These are phyloP conservation scores for Trinectes maculatus DNA, from an alignment of 2,113 vertebrate species.

Conservation along the genomic window DNA sequence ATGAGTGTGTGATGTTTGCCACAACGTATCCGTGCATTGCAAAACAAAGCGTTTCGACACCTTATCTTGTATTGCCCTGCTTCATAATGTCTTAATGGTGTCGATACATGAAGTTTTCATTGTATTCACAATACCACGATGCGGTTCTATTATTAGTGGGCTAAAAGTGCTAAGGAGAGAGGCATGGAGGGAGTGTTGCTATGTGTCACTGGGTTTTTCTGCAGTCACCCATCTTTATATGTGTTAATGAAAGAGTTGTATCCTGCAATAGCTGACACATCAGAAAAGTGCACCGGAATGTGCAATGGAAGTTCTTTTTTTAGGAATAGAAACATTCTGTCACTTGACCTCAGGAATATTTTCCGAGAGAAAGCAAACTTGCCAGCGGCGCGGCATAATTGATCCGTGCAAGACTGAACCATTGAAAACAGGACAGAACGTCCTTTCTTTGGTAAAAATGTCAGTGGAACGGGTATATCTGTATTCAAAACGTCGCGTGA, in stretches of 20 bases:
- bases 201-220: not conserved
- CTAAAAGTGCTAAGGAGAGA: not conserved
- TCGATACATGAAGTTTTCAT: not conserved
- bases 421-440: constrained; percentile 33
- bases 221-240: not conserved
- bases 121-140: not conserved
- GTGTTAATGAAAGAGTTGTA: not conserved
- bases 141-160: not conserved
- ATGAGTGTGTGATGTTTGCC: not conserved
- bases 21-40: not conserved
- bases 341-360: not conserved
- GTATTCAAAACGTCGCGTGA: constrained; percentile 58
- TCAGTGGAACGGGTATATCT: constrained; percentile 63
- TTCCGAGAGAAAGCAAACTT: constrained; percentile 8
- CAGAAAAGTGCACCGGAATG: not conserved
- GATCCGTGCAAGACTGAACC: constrained; percentile 7
- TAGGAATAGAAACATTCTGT: not conserved
- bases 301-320: not conserved
- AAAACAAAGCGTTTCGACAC: not conserved
- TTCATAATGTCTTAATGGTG: not conserved
- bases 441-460: constrained; percentile 37
- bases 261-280: not conserved
- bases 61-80: constrained; percentile 3
- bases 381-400: constrained; percentile 20
- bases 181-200: not conserved